These are phyloP conservation scores for Diogma glabrata DNA, from an alignment of 2,888 invertebrate genomes.

Conservation along the genomic window DNA sequence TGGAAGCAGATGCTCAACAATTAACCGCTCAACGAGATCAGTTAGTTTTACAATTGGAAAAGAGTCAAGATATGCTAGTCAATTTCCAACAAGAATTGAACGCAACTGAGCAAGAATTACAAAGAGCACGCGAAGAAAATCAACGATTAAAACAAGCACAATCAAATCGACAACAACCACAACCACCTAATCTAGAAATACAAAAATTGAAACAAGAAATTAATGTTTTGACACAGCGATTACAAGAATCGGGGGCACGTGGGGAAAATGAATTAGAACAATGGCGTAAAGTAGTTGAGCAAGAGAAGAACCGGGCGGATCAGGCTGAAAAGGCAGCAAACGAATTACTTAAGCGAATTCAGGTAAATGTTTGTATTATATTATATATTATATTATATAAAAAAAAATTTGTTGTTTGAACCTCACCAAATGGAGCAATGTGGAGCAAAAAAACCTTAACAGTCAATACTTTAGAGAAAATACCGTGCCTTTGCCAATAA, in stretches of 20 bases:
- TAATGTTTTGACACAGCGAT: constrained; percentile 47
- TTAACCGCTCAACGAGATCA: constrained; percentile 73
- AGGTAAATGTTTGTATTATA: constrained; percentile 34
- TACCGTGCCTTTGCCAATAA: no score
- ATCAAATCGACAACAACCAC: constrained; percentile 50
- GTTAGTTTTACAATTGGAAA: constrained; percentile 77
- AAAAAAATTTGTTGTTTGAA: no score
- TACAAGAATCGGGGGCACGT: constrained; percentile 55
- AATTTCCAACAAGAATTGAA: constrained; percentile 87
- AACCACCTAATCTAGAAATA: constrained; percentile 63
- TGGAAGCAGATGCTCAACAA: constrained; percentile 77
- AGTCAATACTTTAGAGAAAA: no score
- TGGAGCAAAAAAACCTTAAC: no score
- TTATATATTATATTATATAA: no score
- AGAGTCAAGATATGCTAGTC: constrained; percentile 85
- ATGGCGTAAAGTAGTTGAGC: constrained; percentile 67
- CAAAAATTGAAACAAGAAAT: constrained; percentile 56
- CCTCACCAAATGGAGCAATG: no score
- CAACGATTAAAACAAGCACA: constrained; percentile 34
- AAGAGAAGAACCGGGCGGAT: constrained; percentile 66
- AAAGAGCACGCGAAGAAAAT: constrained; percentile 64
- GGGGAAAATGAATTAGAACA: constrained; percentile 61
- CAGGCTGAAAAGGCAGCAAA: constrained; percentile 66
- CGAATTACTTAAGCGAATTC: constrained; percentile 68
- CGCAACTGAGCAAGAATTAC: constrained; percentile 68